phyloP scores from a whole-genome alignment of 2,113 vertebrate genomes.

The Melospiza melodia region DNA sequence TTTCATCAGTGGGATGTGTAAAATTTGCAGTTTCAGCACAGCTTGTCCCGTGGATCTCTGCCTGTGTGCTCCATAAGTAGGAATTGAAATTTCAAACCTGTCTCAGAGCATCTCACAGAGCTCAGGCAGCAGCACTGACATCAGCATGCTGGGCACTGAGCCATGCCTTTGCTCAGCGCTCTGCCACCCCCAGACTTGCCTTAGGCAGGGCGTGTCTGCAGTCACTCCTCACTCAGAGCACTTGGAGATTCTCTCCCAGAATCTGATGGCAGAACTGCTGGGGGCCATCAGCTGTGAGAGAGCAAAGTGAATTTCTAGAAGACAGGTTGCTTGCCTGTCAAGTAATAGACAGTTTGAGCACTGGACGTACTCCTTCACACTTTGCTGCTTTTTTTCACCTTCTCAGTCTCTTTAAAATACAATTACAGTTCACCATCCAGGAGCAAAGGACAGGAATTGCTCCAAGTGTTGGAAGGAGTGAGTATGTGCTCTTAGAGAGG shows the following conservation, averaged over 20 bases:
- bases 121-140: background rate
- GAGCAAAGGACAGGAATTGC: background rate
- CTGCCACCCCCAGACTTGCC: background rate
- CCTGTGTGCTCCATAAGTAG: rapidly evolving
- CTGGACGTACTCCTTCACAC: rapidly evolving
- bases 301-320: background rate
- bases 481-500: background rate
- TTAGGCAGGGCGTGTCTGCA: background rate
- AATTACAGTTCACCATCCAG: rapidly evolving
- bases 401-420: background rate
- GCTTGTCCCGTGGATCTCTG: background rate
- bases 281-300: background rate
- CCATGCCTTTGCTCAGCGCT: background rate
- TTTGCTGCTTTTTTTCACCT: background rate
- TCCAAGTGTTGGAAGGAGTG: background rate
- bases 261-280: background rate
- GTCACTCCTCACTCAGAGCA: background rate
- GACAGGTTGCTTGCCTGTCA: background rate
- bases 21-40: background rate
- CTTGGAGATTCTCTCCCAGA: background rate
- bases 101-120: background rate
- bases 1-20: background rate
- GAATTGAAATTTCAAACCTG: background rate
- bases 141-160: background rate
- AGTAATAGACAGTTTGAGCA: background rate